Percentiles rank a stretch among this genome's conserved stretches.
Conservation (phyloP, 1,140 invertebrate genomes). For the Bombyx mandarina region DNA sequence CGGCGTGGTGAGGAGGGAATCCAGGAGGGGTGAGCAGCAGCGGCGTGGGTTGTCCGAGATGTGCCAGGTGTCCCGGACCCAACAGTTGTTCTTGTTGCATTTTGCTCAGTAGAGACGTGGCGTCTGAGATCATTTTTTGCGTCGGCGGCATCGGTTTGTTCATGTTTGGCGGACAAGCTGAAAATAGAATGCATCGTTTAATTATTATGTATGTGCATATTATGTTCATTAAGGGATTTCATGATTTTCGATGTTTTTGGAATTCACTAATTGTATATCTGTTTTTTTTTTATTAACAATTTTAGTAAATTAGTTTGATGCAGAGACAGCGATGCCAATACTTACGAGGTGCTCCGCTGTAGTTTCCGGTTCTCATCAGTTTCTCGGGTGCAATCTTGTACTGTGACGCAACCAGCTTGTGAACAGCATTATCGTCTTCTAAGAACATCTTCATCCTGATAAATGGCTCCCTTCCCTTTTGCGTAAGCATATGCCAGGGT, state of each 20-base stretch:
- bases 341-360: constrained; percentile 87
- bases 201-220: not conserved
- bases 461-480: constrained; percentile 97
- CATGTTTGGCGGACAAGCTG: constrained; percentile 80
- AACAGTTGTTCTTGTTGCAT: constrained; percentile 79
- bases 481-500: constrained; percentile 97
- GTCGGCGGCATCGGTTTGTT: constrained; percentile 83
- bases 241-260: not conserved
- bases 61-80: constrained; percentile 58
- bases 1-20: constrained; percentile 75
- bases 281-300: not conserved
- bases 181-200: constrained; percentile 17
- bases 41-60: constrained; percentile 72
- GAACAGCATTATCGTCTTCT: constrained; percentile 96
- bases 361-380: constrained; percentile 93
- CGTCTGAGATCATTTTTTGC: constrained; percentile 80
- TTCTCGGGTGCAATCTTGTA: constrained; percentile 98
- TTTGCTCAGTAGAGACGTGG: constrained; percentile 79
- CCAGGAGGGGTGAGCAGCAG: constrained; percentile 76
- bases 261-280: not conserved
- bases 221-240: not conserved
- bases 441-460: constrained; percentile 99
- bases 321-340: constrained; percentile 27
- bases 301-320: not conserved
- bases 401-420: constrained; percentile 95